Base-by-base conservation (phyloP, 2,797 vertebrate genomes). In the Amazonetta brasiliensis region DNA sequence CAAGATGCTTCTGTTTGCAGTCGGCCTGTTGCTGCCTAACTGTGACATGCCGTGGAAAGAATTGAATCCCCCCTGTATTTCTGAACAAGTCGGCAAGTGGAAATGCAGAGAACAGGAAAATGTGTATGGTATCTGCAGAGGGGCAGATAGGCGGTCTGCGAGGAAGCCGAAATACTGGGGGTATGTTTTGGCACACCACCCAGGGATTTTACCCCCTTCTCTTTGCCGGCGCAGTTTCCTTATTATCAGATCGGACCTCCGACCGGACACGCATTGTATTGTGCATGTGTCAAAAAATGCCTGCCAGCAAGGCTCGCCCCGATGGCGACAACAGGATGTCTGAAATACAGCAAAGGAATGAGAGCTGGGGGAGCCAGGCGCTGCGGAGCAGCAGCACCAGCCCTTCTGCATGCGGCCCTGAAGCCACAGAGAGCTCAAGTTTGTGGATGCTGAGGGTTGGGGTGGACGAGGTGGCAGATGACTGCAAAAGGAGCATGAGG, bases 1-100 rank as follows among this genome's bases (percentile, higher is more conserved):
- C 74, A 79, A 84, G 90, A 85, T 90, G 73, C 62, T 96, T 97
- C 97, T 95, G 91, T 97, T 97, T 97, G 97, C 91, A 72, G n/a
- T 87, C 80, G 50, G 41, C 62, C 95, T 81, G 89, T 96, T 94
- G 69, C 52, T 85, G 82, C 66, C 33, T 94, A 90, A 86, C 78
- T 88, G 58, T 66, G 90, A 67, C 37, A 31, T 63, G 10, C 76
- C 58, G n/a, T 35, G 67, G 78, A 89, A 96, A 95, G 77, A 94
- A 93, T 79, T 97, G 96, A 80, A 89, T 94, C 90, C 89, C 90
- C 69, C 87, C 54, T 93, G 82, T 82, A 73, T 95, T 87, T 89
- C 68, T 96, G 92, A 93, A 89, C 85, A 96, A 92, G 96, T 55
- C 92, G 74, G 59, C 94, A 95, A 97, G 52, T 89, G 93, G 79